These are phyloP conservation scores for Sebastes diaconus DNA, from an alignment of 2,797 vertebrate species.

Conservation along the genomic window DNA sequence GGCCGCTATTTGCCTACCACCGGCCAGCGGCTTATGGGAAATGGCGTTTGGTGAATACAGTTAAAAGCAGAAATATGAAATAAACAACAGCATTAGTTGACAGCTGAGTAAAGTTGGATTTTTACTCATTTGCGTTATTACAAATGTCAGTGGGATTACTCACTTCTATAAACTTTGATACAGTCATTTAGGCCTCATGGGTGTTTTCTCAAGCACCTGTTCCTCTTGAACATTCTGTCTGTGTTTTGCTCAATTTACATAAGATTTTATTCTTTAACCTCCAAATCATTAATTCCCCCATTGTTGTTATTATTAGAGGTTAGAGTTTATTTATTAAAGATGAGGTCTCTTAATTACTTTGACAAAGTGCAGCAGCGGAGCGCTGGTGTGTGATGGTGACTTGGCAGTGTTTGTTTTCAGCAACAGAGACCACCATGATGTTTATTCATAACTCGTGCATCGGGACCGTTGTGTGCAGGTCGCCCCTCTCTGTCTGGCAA, in stretches of 20 bases:
- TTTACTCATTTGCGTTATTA: background rate
- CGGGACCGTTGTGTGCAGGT: slow-evolving; percentile 35
- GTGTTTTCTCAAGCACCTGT: background rate
- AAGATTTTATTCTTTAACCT: background rate
- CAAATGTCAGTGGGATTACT: background rate
- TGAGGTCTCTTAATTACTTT: background rate
- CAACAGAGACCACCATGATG: slow-evolving; percentile 2
- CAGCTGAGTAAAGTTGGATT: background rate
- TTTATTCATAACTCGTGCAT: slow-evolving; percentile 54
- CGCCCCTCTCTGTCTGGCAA: slow-evolving; percentile 33
- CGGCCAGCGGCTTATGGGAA: background rate
- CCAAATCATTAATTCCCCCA: background rate
- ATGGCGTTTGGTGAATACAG: background rate
- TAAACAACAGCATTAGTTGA: background rate
- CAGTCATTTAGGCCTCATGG: background rate
- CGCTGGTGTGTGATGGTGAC: background rate
- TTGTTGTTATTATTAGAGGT: background rate
- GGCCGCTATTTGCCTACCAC: background rate
- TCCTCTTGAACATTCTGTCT: background rate
- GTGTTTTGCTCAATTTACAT: background rate
- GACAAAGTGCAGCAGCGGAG: background rate
- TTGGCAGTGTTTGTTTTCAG: slow-evolving; percentile 25
- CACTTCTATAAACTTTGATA: background rate
- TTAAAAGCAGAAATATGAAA: background rate
- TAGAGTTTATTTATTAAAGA: slow-evolving; percentile 14